Percentiles rank a stretch among this genome's conserved stretches.
These are phyloP conservation scores for Neodiprion virginianus DNA, from an alignment of 1,140 invertebrate species.

Conservation along the genomic window DNA sequence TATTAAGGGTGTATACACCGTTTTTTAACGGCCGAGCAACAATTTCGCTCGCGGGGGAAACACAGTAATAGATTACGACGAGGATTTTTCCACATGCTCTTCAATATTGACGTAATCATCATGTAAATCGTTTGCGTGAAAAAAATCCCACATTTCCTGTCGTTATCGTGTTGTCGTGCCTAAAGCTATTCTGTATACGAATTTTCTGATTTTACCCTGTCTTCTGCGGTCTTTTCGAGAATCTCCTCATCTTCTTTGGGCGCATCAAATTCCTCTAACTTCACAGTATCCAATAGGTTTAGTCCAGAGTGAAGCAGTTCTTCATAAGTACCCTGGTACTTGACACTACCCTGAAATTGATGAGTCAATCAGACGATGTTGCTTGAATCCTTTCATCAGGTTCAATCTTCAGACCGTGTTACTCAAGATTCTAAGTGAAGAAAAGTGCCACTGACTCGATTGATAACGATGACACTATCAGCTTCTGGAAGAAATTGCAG, in stretches of 20 bases:
- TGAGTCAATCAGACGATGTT: slow-evolving; percentile 19
- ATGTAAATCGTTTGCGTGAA: too few relatives aligned
- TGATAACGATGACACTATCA: slow-evolving; percentile 79
- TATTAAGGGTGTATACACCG: too few relatives aligned
- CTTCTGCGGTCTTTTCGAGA: slow-evolving; percentile 54
- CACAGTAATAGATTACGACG: too few relatives aligned
- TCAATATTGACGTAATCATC: too few relatives aligned
- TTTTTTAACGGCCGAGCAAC: too few relatives aligned
- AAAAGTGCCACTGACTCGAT: slow-evolving; percentile 65
- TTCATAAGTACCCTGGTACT: slow-evolving; percentile 65
- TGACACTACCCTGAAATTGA: slow-evolving; percentile 62
- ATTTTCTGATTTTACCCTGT: slow-evolving; percentile 58
- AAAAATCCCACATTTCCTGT: too few relatives aligned
- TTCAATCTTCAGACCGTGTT: too few relatives aligned
- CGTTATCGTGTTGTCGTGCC: too few relatives aligned
- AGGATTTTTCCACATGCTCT: too few relatives aligned
- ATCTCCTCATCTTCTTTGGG: slow-evolving; percentile 35
- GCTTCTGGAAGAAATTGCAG: slow-evolving; percentile 79
- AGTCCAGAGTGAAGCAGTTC: slow-evolving; percentile 57
- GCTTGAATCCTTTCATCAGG: background rate
- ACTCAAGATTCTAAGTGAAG: background rate
- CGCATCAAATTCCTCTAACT: slow-evolving; percentile 48
- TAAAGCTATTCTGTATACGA: too few relatives aligned
- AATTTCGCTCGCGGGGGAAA: too few relatives aligned
- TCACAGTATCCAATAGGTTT: slow-evolving; percentile 62